Base-by-base conservation (phyloP, 2,113 vertebrate genomes). In the Reinhardtius hippoglossoides region DNA sequence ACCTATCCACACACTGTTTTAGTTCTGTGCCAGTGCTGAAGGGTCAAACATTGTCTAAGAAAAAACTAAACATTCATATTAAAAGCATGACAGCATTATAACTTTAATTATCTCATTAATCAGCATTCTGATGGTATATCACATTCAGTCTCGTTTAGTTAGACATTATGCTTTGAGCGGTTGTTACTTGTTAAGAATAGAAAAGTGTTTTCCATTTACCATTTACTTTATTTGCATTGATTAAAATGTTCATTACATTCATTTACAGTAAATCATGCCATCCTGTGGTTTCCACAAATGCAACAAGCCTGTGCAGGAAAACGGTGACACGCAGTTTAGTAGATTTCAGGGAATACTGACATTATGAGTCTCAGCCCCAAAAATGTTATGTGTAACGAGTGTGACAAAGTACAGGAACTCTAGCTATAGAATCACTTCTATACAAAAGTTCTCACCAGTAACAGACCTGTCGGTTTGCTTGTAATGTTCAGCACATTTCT, bases 211-310 rank as follows among this genome's bases (percentile, higher is more conserved):
- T 56, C 14, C 15, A 58, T 5, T 60, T 12, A n/a, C 58, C 26
- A 20, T 20, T 35, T 3, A 40, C 31, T 74, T 79, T 80, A 72
- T 72, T 82, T 76, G 42, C 46, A 73, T 12, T 5, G 67, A 76
- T 73, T 82, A 40, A 78, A 75, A 64, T 55, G 0, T 52, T 63
- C 8, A 69, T 31, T 26, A 71, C 54, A 56, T 55, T 85, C 14
- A 0, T 68, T 72, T 71, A 55, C 63, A 81, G 31, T 57, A 63
- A 58, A 55, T 75, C 58, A 52, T 63, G 59, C 67, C 54, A 48
- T 64, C 18, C 37, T 37, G 63, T 63, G 52, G 0, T 60, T 64
- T 82, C 21, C n/a, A 78, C 63, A 50, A 64, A 55, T 31, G 31
- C 27, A 5, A 12, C 35, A 56, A 67, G 23, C 26, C 73, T 60